A percentile compares a stretch with the other conserved stretches of the same genome.
phyloP scores from a whole-genome alignment of 1,140 invertebrate genomes.

The Pseudomyrmex cubaensis region DNA sequence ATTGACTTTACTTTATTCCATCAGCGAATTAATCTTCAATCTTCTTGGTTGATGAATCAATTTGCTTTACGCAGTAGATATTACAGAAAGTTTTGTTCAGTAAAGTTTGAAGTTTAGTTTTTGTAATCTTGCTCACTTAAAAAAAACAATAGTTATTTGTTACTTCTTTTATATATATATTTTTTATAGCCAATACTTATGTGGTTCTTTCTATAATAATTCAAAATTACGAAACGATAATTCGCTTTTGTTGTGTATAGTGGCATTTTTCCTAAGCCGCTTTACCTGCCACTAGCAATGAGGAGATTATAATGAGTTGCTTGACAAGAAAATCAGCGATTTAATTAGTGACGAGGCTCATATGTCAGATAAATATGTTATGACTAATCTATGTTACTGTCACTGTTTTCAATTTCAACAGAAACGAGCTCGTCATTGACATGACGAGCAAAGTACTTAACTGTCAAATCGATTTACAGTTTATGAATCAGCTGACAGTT shows the following conservation, averaged over 20 bases:
- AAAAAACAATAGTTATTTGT: neutral
- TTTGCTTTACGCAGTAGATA: slow-evolving; percentile 1
- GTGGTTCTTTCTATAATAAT: neutral
- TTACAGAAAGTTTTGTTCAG: neutral
- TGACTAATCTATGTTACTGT: slow-evolving; percentile 36
- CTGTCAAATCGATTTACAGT: slow-evolving; percentile 62
- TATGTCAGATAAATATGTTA: slow-evolving; percentile 51
- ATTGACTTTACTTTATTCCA: slow-evolving; percentile 34
- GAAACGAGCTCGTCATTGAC: slow-evolving; percentile 39
- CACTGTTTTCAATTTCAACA: slow-evolving; percentile 34
- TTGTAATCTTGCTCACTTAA: neutral
- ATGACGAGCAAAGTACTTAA: slow-evolving; percentile 39
- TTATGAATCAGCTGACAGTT: slow-evolving; percentile 42
- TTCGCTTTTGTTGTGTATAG: slow-evolving; percentile 26
- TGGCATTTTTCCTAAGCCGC: neutral
- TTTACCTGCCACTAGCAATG: neutral
- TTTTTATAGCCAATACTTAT: neutral
- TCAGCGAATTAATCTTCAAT: slow-evolving; percentile 29
- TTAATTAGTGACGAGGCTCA: slow-evolving; percentile 48
- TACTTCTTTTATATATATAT: neutral
- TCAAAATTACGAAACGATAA: slow-evolving; percentile 6
- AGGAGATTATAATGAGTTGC: slow-evolving; percentile 25
- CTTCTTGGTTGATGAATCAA: slow-evolving; percentile 18
- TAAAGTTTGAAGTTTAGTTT: too few species aligned
- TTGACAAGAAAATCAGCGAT: slow-evolving; percentile 35